Evolutionary conservation across 1,140 invertebrate genomes (phyloP).

Genomic region (Grapholita molesta): DNA sequence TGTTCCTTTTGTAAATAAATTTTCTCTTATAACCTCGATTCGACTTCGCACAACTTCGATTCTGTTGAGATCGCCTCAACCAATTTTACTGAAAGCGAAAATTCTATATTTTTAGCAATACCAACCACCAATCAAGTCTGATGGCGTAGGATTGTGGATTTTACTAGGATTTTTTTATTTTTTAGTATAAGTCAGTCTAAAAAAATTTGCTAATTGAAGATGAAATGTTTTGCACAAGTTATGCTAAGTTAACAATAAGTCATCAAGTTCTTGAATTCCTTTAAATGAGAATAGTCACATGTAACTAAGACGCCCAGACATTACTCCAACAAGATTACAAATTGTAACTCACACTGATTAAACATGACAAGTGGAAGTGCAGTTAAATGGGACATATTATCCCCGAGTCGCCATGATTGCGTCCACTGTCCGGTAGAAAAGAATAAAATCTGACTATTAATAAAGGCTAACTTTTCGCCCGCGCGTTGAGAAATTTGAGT

Average conservation of each 20-base stretch:
- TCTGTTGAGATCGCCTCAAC: no score
- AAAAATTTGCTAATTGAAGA: no score
- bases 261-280: background rate
- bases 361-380: conserved; percentile 14
- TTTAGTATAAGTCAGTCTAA: no score
- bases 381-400: conserved; percentile 15
- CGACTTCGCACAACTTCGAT: no score
- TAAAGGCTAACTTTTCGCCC: background rate
- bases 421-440: conserved; percentile 4
- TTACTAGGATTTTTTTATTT: no score
- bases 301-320: background rate
- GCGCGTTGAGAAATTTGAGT: background rate
- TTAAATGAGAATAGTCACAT: background rate
- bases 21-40: no score
- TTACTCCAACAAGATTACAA: background rate
- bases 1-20: no score
- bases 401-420: conserved; percentile 5
- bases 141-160: no score
- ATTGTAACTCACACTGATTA: conserved; percentile 15
- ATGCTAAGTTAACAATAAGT: background rate
- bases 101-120: no score
- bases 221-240: background rate
- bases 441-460: background rate
- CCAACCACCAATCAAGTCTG: no score
- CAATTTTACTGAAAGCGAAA: no score